Conservation (phyloP, 2,113 vertebrate genomes). For the Sciurus niger region DNA sequence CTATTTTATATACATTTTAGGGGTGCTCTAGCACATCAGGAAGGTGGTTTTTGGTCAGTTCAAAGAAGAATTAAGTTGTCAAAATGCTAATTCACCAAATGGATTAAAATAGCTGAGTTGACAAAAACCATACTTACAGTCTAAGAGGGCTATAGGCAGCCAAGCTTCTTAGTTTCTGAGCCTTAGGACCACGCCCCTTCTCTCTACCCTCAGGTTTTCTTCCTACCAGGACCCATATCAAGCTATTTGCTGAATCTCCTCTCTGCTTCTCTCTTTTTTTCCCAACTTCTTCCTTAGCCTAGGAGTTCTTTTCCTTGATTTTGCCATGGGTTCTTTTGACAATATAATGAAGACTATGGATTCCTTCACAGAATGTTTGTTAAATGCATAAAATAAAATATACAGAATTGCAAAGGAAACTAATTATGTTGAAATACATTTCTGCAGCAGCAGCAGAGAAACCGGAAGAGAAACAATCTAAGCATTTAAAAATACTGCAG, state of each 20-base stretch:
- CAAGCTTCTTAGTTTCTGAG: not conserved
- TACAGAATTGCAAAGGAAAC: not conserved
- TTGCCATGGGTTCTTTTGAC: not conserved
- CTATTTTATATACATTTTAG: not conserved
- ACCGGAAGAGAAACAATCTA: not conserved
- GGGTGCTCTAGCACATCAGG: not conserved
- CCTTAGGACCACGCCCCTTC: not conserved
- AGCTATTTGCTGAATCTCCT: not conserved
- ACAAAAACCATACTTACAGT: not conserved
- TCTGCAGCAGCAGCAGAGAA: not conserved
- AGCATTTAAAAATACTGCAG: constrained; percentile 2
- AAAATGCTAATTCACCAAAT: constrained; percentile 47
- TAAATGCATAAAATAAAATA: constrained; percentile 55
- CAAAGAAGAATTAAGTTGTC: constrained; percentile 22
- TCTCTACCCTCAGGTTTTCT: not conserved
- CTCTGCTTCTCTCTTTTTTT: not conserved
- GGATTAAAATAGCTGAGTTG: constrained; percentile 30
- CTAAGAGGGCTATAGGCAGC: not conserved
- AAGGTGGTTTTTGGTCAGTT: constrained; percentile 10
- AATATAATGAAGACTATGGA: not conserved
- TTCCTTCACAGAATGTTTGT: not conserved
- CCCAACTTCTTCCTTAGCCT: not conserved
- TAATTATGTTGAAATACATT: not conserved
- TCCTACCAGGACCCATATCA: not conserved
- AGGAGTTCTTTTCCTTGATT: not conserved